Evolutionary conservation across 2,888 invertebrate genomes (phyloP), one percentile per base, ranked within the genome.

Genomic region (Tenthredo notha): DNA sequence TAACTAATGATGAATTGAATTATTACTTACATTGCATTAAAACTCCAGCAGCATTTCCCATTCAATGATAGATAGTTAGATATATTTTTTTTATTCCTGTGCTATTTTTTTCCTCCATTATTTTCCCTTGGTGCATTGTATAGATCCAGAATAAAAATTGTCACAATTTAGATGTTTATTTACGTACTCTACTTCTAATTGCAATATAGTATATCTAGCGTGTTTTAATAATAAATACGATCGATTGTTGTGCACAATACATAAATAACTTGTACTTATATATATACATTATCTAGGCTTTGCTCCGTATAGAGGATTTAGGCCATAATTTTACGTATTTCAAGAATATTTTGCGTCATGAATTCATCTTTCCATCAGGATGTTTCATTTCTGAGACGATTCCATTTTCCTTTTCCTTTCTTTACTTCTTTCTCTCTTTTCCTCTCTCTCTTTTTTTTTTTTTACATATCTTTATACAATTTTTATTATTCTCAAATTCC

Each of bases 161-260:
- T 80, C 58, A n/a, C 37, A 40, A 80, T 61, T 74, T 74, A 43
- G 40, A 15, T 80, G 61, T 80, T 80, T 21, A 37, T 58, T 80
- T 61, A 40, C 72, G 72, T 74, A 37, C 21, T 61, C 80, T 80
- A 58, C 61, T 80, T 80, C 80, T 80, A 80, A 61, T 80, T 88
- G 90, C 90, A 47, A 47, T 47, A 47, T 15, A 47, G 47, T 47
- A 90, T 67, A 83, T 87, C 91, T 91, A 92, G 90, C 92, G 92
- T 91, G 92, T 87, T 89, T 88, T 88, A 90, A 90, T 92, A 92
- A 92, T 92, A 92, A 92, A 92, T 92, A 92, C 90, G 91, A 89
- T 92, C 70, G 85, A 72, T 85, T 70, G 82, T 82, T 88, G 90
- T 92, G 91, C 91, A 89, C 89, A 90, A 91, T 91, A 92, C 92